Evolutionary conservation across 2,888 invertebrate genomes (phyloP), one percentile per base, ranked within the genome.

Genomic region (Sisyra nigra): DNA sequence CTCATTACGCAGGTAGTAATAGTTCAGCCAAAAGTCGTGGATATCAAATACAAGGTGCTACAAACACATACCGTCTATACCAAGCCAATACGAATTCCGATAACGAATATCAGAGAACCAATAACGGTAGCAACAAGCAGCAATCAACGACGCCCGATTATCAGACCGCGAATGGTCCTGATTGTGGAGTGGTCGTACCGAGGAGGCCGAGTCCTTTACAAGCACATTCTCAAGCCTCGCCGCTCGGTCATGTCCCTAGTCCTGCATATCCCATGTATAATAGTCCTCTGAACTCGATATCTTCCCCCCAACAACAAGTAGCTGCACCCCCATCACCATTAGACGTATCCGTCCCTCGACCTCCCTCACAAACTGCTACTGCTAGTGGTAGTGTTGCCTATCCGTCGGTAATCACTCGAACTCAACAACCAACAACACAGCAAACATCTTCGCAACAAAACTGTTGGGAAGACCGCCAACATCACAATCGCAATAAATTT

Each of bases 201-300:
- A 66, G 80, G 52, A 66, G 80, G 52, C 78, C 76, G 29, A 81
- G 81, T 60, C 81, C 68, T 48, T 65, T 67, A 57, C 80, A 72
- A 56, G 72, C 74, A 8, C 76, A 78, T 53, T 76, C 81, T 9
- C 80, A 80, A 57, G 75, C 78, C 31, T 80, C 80, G 45, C 81
- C 81, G 2, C 55, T 81, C 41, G 76, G 79, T 42, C 81, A 81
- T 60, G 80, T 76, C 19, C 76, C 80, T 52, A 81, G 81, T 63
- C 82, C 82, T 39, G 81, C 80, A 44, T 86, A 86, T 66, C 85
- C 85, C 33, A 74, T 83, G 71, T 86, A 86, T 60, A 81, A 85
- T 59, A 85, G 83, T 62, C 85, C 86, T 15, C 76, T 82, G 76
- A 77, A 79, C 55, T 74, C 80, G 4, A 73, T 79, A 52, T 77